phyloP scores from a whole-genome alignment of 2,888 invertebrate genomes.

The Lithophane socia region DNA sequence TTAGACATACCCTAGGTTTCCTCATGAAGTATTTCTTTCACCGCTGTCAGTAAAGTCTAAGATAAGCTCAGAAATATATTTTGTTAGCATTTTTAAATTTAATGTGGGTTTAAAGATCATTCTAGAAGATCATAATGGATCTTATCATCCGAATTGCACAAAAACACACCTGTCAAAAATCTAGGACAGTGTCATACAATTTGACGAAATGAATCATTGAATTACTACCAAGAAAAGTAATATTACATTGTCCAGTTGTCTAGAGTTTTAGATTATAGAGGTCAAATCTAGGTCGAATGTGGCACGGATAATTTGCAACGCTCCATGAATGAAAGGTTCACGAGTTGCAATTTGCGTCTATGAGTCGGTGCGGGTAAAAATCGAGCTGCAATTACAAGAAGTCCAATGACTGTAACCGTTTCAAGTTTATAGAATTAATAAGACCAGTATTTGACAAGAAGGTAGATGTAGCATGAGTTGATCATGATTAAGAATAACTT shows the following conservation, averaged over 20 bases:
- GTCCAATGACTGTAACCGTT: not conserved
- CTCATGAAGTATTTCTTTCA: no score
- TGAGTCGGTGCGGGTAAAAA: slow-evolving; percentile 26
- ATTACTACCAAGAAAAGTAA: slow-evolving; percentile 18
- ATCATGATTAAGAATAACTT: not conserved
- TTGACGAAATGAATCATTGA: slow-evolving; percentile 30
- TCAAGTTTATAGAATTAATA: not conserved
- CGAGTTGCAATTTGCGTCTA: slow-evolving; percentile 33
- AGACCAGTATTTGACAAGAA: not conserved
- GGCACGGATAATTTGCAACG: slow-evolving; percentile 35
- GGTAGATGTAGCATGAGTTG: not conserved
- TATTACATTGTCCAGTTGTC: slow-evolving; percentile 30
- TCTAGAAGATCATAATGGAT: not conserved
- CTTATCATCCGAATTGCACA: not conserved
- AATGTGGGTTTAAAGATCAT: not conserved
- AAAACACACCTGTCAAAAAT: slow-evolving; percentile 21
- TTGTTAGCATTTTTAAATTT: no score
- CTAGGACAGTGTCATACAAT: slow-evolving; percentile 4
- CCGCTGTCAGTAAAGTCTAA: no score
- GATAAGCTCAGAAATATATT: no score
- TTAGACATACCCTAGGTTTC: no score
- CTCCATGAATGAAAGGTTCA: slow-evolving; percentile 37
- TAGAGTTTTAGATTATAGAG: slow-evolving; percentile 32
- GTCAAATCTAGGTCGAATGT: slow-evolving; percentile 42
- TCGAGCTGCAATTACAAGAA: slow-evolving; percentile 3